Evolutionary conservation across 2,113 vertebrate species (phyloP).

Genomic region (Piaya cayana): DNA sequence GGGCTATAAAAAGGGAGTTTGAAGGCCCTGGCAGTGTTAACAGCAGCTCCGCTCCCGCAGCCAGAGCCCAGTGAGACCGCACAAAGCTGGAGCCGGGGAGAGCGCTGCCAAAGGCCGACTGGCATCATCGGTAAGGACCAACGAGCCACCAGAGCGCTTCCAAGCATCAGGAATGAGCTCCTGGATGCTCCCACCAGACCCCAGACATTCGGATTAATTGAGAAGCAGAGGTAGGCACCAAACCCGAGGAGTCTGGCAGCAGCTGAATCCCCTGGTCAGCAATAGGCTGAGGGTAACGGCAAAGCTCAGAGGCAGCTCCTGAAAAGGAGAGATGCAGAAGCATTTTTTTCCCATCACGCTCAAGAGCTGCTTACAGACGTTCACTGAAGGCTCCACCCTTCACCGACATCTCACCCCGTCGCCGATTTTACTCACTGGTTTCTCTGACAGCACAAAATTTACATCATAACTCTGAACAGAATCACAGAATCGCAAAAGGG

Average conservation of each 20-base stretch:
- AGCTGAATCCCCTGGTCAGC: constrained; percentile 40
- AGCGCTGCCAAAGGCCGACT: constrained; percentile 28
- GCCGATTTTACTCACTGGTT: neutral
- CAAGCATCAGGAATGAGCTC: constrained; percentile 6
- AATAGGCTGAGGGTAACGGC: neutral
- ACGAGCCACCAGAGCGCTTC: neutral
- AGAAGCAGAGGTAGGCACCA: constrained; percentile 22
- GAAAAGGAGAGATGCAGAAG: neutral
- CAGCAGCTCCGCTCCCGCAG: neutral
- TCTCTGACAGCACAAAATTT: constrained; percentile 2
- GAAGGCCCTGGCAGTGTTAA: neutral
- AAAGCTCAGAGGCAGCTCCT: neutral
- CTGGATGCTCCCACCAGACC: neutral
- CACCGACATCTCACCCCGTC: neutral
- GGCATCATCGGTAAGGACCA: neutral
- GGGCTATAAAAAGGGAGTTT: neutral
- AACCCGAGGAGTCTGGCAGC: constrained; percentile 12
- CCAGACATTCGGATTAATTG: neutral
- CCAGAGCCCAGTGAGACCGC: constrained; percentile 10
- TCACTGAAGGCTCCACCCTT: neutral
- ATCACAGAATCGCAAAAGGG: constrained; percentile 48
- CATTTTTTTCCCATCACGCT: neutral
- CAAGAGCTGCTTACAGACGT: neutral
- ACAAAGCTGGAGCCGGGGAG: neutral
- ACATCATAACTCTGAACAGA: neutral